Base-by-base conservation (phyloP, 2,113 vertebrate genomes). In the Canis aureus region DNA sequence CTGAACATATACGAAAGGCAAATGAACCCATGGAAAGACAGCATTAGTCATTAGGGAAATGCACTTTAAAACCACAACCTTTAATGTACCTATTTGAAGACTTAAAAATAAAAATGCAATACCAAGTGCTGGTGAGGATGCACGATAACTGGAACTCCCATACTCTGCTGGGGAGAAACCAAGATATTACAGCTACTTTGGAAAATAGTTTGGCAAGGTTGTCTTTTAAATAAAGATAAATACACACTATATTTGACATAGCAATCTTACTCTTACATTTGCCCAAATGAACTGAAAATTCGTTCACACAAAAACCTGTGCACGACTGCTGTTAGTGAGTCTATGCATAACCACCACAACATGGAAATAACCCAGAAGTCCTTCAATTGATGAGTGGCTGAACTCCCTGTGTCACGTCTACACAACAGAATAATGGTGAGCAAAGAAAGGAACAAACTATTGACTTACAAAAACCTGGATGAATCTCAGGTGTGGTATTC, bases 251-350 rank as follows among this genome's bases (percentile, higher is more conserved):
- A 87, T 57, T 53, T 57, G 51, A 62, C 43, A 59, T 35, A 67
- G 64, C 12, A 57, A 74, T 87, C 69, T 83, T 89, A 55, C 51
- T 82, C 53, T 76, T 83, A 79, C 23, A 64, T 89, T 53, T 78
- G 49, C 55, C 25, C 73, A 73, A n/a, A n/a, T 89, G n/a, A 94
- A 87, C 12, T 78, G 71, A 88, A 97, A 83, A 76, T 22, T 60
- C 10, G 8, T 49, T 94, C 59, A 84, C 57, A 78, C 22, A 71
- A 90, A 94, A 96, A 71, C 43, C 67, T 74, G 7, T 19, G 11
- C 57, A 23, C 64, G n/a, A 87, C 60, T 89, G 11, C 81, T 76
- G 29, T 91, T 53, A 38, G 22, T 35, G 59, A n/a, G 11, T 94
- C 96, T 87, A 79, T 78, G 62, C 73, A 96, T 82, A 80, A 93